phyloP scores from a whole-genome alignment of 1,140 invertebrate genomes.

The Heliothis subflexa region DNA sequence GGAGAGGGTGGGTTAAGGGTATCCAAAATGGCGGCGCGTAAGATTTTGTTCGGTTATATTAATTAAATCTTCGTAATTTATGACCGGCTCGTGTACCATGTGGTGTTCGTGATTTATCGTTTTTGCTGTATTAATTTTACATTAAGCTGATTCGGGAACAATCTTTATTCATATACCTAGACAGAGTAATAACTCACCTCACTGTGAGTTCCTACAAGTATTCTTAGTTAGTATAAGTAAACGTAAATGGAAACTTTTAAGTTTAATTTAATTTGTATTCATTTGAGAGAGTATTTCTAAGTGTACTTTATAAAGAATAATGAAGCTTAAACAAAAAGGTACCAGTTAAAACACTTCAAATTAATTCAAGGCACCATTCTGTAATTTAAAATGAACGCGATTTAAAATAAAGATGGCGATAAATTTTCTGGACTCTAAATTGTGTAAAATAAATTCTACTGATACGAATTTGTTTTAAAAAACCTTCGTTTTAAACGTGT shows the following conservation, averaged over 20 bases:
- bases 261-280: not conserved
- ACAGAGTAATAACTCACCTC: not conserved
- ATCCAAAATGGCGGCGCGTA: conserved; percentile 81
- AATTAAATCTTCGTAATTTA: conserved; percentile 86
- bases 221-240: not conserved
- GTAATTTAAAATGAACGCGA: conserved; percentile 20
- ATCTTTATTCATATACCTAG: conserved; percentile 32
- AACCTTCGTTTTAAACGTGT: not conserved
- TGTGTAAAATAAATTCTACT: not conserved
- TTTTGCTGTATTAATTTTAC: conserved; percentile 70
- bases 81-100: conserved; percentile 69
- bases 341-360: not conserved
- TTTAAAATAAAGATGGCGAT: conserved; percentile 17
- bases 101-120: conserved; percentile 79
- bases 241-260: not conserved
- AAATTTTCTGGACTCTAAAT: not conserved
- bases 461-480: not conserved
- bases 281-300: not conserved
- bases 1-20: conserved; percentile 74
- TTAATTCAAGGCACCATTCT: not conserved
- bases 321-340: not conserved
- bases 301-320: not conserved
- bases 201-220: too few relatives aligned
- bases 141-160: conserved; percentile 55
- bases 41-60: conserved; percentile 84